Evolutionary conservation across 2,888 invertebrate genomes (phyloP).

Genomic region (Trypoxylon attenuatum): DNA sequence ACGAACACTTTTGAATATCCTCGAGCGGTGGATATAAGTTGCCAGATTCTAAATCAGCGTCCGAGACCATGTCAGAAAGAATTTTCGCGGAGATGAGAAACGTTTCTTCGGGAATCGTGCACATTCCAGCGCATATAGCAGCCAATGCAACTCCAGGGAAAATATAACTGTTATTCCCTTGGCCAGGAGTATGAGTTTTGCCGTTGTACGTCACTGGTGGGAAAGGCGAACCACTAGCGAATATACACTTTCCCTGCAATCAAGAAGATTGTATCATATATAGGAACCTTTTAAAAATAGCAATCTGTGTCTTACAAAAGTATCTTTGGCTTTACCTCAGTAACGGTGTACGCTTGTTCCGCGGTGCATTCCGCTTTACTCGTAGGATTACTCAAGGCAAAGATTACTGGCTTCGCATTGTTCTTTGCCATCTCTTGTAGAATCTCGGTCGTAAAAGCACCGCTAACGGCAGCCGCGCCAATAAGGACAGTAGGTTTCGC

Average conservation of each 20-base stretch:
- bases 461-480: slow-evolving; percentile 94
- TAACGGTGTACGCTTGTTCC: slow-evolving; percentile 90
- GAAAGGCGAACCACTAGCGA: slow-evolving; percentile 98
- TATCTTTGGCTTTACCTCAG: slow-evolving; percentile 18
- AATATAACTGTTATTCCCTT: slow-evolving; percentile 98
- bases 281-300: not conserved
- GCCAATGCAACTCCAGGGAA: slow-evolving; percentile 97
- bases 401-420: slow-evolving; percentile 93
- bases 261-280: not conserved
- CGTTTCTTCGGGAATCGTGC: slow-evolving; percentile 92
- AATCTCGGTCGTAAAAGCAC: slow-evolving; percentile 94
- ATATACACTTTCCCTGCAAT: slow-evolving; percentile 89
- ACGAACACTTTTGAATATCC: slow-evolving; percentile 89
- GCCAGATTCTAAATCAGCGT: slow-evolving; percentile 87
- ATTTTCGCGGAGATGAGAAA: slow-evolving; percentile 94
- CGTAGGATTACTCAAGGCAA: slow-evolving; percentile 99
- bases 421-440: slow-evolving; percentile 89
- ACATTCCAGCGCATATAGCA: slow-evolving; percentile 90
- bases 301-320: not conserved
- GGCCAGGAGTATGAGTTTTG: slow-evolving; percentile 90
- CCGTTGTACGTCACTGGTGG: slow-evolving; percentile 88
- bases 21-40: slow-evolving; percentile 94
- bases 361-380: slow-evolving; percentile 99
- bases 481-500: slow-evolving; percentile 94
- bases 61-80: slow-evolving; percentile 87